Percentiles rank a stretch among this genome's conserved stretches.
phyloP scores from a whole-genome alignment of 2,113 vertebrate genomes.

The Lasiurus borealis region DNA sequence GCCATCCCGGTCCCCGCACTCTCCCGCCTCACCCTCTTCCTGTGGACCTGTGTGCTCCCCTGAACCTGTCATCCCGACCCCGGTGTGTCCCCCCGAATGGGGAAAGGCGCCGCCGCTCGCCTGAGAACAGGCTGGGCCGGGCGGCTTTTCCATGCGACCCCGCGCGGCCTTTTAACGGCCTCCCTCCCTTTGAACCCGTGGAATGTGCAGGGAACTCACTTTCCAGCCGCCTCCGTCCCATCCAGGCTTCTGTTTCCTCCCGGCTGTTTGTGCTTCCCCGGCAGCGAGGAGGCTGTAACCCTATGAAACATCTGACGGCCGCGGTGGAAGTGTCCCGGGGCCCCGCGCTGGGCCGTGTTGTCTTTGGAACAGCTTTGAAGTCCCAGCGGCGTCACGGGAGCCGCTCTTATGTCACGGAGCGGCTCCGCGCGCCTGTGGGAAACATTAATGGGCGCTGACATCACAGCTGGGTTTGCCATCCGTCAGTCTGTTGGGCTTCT shows the following conservation, averaged over 20 bases:
- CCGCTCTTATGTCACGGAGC: slow-evolving; percentile 90
- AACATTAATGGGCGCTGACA: slow-evolving; percentile 89
- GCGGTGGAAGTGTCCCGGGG: slow-evolving; percentile 93
- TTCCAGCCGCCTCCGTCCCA: slow-evolving; percentile 86
- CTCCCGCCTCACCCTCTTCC: not conserved
- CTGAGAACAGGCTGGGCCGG: slow-evolving; percentile 65
- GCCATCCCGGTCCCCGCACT: not conserved
- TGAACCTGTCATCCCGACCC: not conserved
- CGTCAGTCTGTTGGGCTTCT: slow-evolving; percentile 83
- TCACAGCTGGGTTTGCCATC: slow-evolving; percentile 86
- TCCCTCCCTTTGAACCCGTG: slow-evolving; percentile 87
- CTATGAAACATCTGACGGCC: slow-evolving; percentile 93
- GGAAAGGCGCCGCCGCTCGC: not conserved
- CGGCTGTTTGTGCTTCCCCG: slow-evolving; percentile 81
- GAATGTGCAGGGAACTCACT: slow-evolving; percentile 87
- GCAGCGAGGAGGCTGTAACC: slow-evolving; percentile 92
- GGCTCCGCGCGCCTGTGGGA: slow-evolving; percentile 91
- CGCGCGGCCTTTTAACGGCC: slow-evolving; percentile 70
- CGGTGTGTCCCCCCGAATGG: not conserved
- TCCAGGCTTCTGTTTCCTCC: slow-evolving; percentile 91
- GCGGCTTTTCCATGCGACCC: slow-evolving; percentile 70
- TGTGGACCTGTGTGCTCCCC: not conserved
- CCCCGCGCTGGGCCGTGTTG: slow-evolving; percentile 92
- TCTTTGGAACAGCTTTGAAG: slow-evolving; percentile 93
- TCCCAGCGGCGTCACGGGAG: slow-evolving; percentile 90